Base-by-base conservation (phyloP, 2,888 invertebrate genomes). In the Clepsis dumicolana region DNA sequence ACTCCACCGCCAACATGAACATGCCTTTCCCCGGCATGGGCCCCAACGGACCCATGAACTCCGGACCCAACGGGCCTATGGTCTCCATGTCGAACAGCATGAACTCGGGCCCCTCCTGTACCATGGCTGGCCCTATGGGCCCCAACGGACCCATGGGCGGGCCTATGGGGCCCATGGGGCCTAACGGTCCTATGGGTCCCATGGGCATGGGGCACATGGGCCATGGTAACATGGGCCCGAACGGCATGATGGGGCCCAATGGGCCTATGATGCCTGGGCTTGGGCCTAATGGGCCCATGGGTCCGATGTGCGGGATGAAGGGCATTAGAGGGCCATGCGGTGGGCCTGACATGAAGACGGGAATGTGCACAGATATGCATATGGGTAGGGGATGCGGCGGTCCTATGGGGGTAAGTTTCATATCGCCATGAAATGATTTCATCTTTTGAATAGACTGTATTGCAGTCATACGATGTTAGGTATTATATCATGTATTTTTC, bases 401-500 rank as follows among this genome's bases (percentile, higher is more conserved):
- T 53, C 94, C 94, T 54, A 94, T 94, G 94, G 94, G 93, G 81
- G 94, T 94, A 76, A 89, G 91, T 85, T 69, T 27, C 4, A 50
- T 32, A 53, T 50, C n/a, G n/a, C n/a, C n/a, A n/a, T n/a, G n/a
- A n/a, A n/a, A n/a, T n/a, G n/a, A n/a, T n/a, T n/a, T n/a, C n/a
- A n/a, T n/a, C n/a, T n/a, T n/a, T n/a, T n/a, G n/a, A n/a, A n/a
- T n/a, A n/a, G n/a, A n/a, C n/a, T n/a, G n/a, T n/a, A n/a, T n/a
- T n/a, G 93, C 1, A 94, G 93, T 53, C 94, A 94, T 54, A 94
- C 94, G 94, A 93, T 93, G 81, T 94, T 94, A 76, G 89, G 91
- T 85, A 68, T 27, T 4, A 50, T 32, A 53, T 50, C 0, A 1
- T 44, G 18, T 7, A 18, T 44, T 21, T 18, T 21, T 4, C 21